A percentile compares a stretch with the other conserved stretches of the same genome.
phyloP scores from a whole-genome alignment of 2,888 invertebrate genomes.

The Sinohyriopsis cumingii region DNA sequence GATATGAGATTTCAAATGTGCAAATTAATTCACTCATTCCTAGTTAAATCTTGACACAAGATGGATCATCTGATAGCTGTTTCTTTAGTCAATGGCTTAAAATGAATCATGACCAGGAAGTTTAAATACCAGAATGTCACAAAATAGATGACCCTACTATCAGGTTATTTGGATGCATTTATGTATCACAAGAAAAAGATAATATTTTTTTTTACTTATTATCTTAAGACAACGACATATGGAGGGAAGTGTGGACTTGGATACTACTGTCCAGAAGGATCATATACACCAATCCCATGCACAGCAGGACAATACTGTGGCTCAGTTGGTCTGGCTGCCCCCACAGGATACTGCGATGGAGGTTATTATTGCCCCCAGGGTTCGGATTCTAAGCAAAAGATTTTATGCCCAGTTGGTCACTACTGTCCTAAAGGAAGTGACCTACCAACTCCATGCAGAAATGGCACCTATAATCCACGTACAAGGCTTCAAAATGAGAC shows the following conservation, averaged over 20 bases:
- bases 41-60: too few relatives aligned
- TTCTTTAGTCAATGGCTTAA: too few relatives aligned
- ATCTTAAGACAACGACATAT: conserved; percentile 50
- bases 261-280: conserved; percentile 64
- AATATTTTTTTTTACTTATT: too few relatives aligned
- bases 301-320: conserved; percentile 66
- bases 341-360: conserved; percentile 58
- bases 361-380: conserved; percentile 63
- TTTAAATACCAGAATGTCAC: too few relatives aligned
- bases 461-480: conserved; percentile 63
- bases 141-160: too few relatives aligned
- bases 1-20: too few relatives aligned
- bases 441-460: conserved; percentile 59
- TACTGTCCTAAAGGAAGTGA: conserved; percentile 59
- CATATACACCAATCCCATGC: conserved; percentile 54
- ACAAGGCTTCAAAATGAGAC: conserved; percentile 30
- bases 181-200: too few relatives aligned
- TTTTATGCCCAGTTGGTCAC: conserved; percentile 54
- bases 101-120: too few relatives aligned
- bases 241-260: conserved; percentile 66
- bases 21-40: too few relatives aligned
- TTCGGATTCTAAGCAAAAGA: conserved; percentile 42
- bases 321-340: conserved; percentile 49
- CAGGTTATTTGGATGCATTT: too few relatives aligned
- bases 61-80: too few relatives aligned